These are phyloP conservation scores for Conchocele bisecta DNA, from an alignment of 2,888 invertebrate species.

Conservation along the genomic window DNA sequence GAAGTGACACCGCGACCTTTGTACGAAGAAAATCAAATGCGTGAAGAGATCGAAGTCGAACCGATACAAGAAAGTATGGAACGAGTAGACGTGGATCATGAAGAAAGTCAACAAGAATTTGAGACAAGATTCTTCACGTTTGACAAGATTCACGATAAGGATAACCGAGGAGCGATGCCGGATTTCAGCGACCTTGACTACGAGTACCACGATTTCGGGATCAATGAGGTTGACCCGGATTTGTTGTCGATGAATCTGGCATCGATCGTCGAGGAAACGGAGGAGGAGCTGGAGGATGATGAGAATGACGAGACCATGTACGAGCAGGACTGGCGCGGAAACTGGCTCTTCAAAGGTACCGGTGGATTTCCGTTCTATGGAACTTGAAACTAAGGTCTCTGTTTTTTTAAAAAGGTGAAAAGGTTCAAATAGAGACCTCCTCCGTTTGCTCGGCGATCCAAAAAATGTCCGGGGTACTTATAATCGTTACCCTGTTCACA, in stretches of 20 bases:
- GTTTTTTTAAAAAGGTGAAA: too few relatives aligned
- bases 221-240: conserved; percentile 75
- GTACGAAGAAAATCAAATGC: conserved; percentile 56
- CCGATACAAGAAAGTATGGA: conserved; percentile 66
- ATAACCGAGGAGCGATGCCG: conserved; percentile 52
- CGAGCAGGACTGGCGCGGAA: conserved; percentile 63
- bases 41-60: conserved; percentile 60
- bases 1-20: conserved; percentile 62
- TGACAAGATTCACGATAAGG: conserved; percentile 65
- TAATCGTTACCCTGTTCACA: too few relatives aligned
- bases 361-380: too few relatives aligned
- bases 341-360: conserved; percentile 76
- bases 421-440: too few relatives aligned
- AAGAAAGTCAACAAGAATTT: conserved; percentile 67
- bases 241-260: conserved; percentile 75
- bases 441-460: too few relatives aligned
- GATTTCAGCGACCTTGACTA: conserved; percentile 72
- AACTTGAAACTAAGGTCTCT: too few relatives aligned
- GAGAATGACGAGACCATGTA: conserved; percentile 47
- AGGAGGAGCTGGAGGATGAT: conserved; percentile 71
- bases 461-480: too few relatives aligned
- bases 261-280: conserved; percentile 74
- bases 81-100: conserved; percentile 56
- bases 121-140: conserved; percentile 59
- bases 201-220: conserved; percentile 69